Evolutionary conservation across 2,113 vertebrate genomes (phyloP).

Genomic region (Guaruba guarouba): DNA sequence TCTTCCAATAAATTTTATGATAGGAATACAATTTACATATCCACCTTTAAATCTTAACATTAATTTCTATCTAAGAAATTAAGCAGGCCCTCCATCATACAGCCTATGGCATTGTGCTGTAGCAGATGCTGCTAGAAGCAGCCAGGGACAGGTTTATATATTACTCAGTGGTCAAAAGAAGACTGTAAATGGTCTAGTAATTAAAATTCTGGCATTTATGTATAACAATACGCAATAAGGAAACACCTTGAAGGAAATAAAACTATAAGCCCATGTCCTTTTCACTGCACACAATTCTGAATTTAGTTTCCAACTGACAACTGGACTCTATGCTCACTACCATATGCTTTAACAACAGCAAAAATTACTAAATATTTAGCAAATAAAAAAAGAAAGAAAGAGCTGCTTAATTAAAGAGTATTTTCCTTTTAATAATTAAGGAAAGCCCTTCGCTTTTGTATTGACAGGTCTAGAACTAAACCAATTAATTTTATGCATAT

Average conservation of each 20-base stretch:
- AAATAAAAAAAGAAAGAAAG: fast-evolving
- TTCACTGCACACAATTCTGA: not conserved
- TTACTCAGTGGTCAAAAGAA: not conserved
- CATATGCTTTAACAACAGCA: not conserved
- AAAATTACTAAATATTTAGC: not conserved
- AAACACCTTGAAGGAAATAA: not conserved
- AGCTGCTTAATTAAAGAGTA: not conserved
- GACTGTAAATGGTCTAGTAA: not conserved
- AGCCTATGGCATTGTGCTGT: not conserved
- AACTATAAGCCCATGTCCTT: not conserved
- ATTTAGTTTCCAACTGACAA: not conserved
- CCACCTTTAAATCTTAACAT: not conserved
- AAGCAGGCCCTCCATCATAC: not conserved
- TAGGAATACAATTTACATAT: not conserved
- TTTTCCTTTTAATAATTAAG: not conserved
- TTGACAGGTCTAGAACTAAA: not conserved
- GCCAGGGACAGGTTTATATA: not conserved
- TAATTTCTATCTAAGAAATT: not conserved
- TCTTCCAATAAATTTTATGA: not conserved
- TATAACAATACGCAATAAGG: not conserved
- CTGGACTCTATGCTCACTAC: not conserved
- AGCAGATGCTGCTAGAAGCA: not conserved
- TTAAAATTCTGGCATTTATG: not conserved
- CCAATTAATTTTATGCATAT: not conserved
- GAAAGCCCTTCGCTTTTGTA: not conserved